phyloP scores from a whole-genome alignment of 2,797 vertebrate genomes.

The Lutjanus campechanus region DNA sequence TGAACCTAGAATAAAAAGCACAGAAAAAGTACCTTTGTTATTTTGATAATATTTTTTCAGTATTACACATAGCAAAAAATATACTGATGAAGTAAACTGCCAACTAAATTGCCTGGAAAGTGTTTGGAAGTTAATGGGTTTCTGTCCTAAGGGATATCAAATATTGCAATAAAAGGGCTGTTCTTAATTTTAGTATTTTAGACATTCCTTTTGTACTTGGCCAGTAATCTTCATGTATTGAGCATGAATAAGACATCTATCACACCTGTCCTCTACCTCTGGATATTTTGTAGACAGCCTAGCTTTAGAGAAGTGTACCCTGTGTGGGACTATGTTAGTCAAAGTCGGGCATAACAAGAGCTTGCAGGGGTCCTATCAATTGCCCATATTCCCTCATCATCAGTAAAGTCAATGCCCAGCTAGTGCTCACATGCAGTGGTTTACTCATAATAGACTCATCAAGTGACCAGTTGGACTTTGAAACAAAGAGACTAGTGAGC shows the following conservation, averaged over 20 bases:
- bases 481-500: neutral
- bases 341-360: neutral
- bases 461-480: neutral
- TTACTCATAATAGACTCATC: neutral
- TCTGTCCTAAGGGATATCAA: neutral
- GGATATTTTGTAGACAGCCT: conserved; percentile 6
- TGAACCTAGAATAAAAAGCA: neutral
- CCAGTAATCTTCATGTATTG: neutral
- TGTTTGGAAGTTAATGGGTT: too few relatives aligned
- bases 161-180: neutral
- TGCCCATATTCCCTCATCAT: neutral
- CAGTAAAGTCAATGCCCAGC: neutral
- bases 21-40: neutral
- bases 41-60: neutral
- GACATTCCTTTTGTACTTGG: neutral
- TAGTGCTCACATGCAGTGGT: neutral
- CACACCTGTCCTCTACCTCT: neutral
- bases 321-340: neutral
- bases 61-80: neutral
- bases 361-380: neutral
- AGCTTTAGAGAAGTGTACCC: neutral
- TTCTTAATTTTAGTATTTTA: neutral
- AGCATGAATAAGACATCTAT: neutral
- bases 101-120: too few relatives aligned
- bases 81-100: neutral